Percentiles rank a stretch among this genome's conserved stretches.
These are phyloP conservation scores for Montipora cactus DNA, from an alignment of 64 coral and sea anemone species.

Conservation along the genomic window DNA sequence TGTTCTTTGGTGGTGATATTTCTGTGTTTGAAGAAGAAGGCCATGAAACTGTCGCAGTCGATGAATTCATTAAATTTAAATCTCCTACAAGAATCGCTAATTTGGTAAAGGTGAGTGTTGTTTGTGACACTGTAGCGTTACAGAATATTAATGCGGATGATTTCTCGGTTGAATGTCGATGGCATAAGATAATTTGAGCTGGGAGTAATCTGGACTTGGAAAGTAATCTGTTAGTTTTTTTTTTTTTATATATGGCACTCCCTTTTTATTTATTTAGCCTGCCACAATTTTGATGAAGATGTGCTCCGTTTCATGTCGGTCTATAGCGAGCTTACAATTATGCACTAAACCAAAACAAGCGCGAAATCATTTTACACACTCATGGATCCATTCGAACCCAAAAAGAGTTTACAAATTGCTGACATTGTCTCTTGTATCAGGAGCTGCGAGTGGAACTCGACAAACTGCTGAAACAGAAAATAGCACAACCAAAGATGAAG, in stretches of 20 bases:
- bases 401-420: too few relatives aligned
- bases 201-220: too few relatives aligned
- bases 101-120: conserved; percentile 83
- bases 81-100: conserved; percentile 89
- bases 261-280: too few relatives aligned
- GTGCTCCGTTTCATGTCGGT: too few relatives aligned
- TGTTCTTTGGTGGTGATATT: conserved; percentile 97
- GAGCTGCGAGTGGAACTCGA: conserved; percentile 82
- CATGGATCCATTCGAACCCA: too few relatives aligned
- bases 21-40: conserved; percentile 80
- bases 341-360: background rate
- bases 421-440: background rate
- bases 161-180: background rate
- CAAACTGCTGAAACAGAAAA: conserved; percentile 80
- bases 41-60: conserved; percentile 82
- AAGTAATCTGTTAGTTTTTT: too few relatives aligned
- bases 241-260: too few relatives aligned
- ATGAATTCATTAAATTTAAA: conserved; percentile 94
- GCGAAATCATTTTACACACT: background rate
- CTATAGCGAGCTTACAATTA: background rate
- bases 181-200: background rate
- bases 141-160: background rate
- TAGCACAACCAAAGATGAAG: conserved; percentile 81
- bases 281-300: too few relatives aligned
- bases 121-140: background rate